Evolutionary conservation across 37 sponge, comb jelly and placozoan species (phyloP), one percentile per base, ranked within the genome.

Genomic region (Dysidea cf. avara): DNA sequence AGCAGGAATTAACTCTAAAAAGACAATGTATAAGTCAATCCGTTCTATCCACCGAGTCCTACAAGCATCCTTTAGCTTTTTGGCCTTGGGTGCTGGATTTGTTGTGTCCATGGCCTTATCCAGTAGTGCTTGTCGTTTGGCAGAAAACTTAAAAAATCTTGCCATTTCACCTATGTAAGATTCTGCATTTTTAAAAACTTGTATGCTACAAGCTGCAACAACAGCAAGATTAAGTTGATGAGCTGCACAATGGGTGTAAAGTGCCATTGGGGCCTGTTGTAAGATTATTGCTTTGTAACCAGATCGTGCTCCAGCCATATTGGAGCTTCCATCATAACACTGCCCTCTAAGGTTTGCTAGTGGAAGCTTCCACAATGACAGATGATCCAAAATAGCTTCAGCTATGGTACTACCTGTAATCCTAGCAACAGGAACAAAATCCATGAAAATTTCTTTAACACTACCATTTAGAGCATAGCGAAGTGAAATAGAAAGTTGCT

Each of bases 31-130:
- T 6, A 78, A 67, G 13, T 83, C 71, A 60, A 56, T 53, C 9
- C 76, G 32, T 47, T 83, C 64, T 40, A 83, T 62, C 78, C 78
- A 84, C 3, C 85, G 53, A 11, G 85, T 84, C 36, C 73, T 6
- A 58, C 84, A 83, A 31, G 66, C 64, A 76, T 76, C 84, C 24
- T 77, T 76, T 47, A 85, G 79, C 63, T 85, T 76, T 43, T 68
- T 66, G 33, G 52, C 66, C 37, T 54, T 37, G 31, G 68, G 18
- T 69, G 50, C 54, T 33, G 73, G 30, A 21, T 37, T 2, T 2
- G 17, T 16, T 13, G 43, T 12, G 16, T 84, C 78, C 26, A 77
- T 74, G 22, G 55, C 56, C 25, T 37, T 55, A 18, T 78, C 80
- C 1, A 78, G 56, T 6, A 83, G 25, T 48, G 54, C 46, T 63